Evolutionary conservation across 2,113 vertebrate species (phyloP).

Genomic region (Pampusana beccarii): DNA sequence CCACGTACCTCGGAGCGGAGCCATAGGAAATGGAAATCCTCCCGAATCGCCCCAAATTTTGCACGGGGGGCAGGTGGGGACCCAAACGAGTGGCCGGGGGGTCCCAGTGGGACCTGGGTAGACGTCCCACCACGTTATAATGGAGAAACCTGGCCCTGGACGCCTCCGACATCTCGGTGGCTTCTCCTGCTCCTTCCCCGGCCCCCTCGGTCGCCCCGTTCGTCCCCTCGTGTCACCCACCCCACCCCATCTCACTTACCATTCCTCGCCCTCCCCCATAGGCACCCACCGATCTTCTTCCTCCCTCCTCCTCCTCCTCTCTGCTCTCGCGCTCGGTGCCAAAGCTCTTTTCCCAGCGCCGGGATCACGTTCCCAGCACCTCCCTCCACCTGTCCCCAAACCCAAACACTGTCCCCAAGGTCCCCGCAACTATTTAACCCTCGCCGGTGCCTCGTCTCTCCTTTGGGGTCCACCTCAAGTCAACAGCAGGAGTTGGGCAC

Average conservation of each 20-base stretch:
- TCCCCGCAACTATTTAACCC: background rate
- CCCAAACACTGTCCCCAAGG: background rate
- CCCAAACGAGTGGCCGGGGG: background rate
- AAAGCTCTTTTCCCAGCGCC: background rate
- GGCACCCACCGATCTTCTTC: background rate
- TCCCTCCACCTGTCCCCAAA: conserved; percentile 23
- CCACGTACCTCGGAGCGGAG: background rate
- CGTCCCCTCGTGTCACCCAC: background rate
- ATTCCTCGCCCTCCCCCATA: conserved; percentile 16
- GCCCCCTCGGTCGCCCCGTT: background rate
- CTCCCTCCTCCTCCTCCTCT: background rate
- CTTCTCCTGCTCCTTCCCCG: background rate
- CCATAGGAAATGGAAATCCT: background rate
- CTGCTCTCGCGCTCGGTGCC: background rate
- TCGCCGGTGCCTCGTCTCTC: accelerated
- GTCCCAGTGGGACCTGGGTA: background rate
- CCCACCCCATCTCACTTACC: background rate
- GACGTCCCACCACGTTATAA: background rate
- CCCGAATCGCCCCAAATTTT: accelerated
- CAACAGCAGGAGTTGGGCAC: background rate
- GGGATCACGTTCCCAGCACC: conserved; percentile 18
- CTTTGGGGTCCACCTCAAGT: too few relatives aligned
- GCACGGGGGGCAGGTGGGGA: background rate
- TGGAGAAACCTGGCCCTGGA: background rate
- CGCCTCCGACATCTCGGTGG: background rate